Evolutionary conservation across 1,140 invertebrate genomes (phyloP).

Genomic region (Halesus radiatus): DNA sequence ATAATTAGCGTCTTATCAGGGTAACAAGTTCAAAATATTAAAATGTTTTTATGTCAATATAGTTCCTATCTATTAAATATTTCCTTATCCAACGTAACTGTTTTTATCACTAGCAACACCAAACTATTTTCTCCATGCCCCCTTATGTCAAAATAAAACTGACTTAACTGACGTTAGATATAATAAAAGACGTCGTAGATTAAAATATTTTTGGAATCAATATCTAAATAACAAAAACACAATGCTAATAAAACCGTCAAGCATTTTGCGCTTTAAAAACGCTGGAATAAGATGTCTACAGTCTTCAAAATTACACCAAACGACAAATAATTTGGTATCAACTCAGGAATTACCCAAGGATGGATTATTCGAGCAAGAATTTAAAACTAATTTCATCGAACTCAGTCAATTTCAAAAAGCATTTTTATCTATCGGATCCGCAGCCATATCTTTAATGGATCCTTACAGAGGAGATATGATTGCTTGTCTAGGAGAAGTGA

Average conservation of each 20-base stretch:
- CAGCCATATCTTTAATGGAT: constrained; percentile 79
- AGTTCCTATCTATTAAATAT: too few relatives aligned
- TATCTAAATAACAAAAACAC: not conserved
- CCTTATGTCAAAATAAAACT: constrained; percentile 18
- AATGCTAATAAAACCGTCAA: constrained; percentile 9
- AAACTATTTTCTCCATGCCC: too few relatives aligned
- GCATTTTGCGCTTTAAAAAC: not conserved
- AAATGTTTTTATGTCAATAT: too few relatives aligned
- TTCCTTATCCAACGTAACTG: too few relatives aligned
- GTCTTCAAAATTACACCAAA: not conserved
- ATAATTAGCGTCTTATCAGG: too few relatives aligned
- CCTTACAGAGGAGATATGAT: constrained; percentile 92
- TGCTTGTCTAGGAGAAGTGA: constrained; percentile 92
- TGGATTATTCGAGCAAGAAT: constrained; percentile 66
- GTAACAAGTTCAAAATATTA: too few relatives aligned
- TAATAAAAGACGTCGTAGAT: too few relatives aligned
- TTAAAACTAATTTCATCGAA: constrained; percentile 77
- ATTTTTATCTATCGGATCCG: constrained; percentile 85
- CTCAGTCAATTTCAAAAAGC: constrained; percentile 81
- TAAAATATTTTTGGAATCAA: not conserved
- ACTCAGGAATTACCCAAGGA: not conserved
- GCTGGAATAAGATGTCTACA: not conserved
- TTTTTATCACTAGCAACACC: too few relatives aligned
- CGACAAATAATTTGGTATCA: too few relatives aligned
- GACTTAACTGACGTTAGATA: too few relatives aligned